Evolutionary conservation across 1,140 invertebrate genomes (phyloP), one percentile per base, ranked within the genome.

Genomic region (Myzus persicae): DNA sequence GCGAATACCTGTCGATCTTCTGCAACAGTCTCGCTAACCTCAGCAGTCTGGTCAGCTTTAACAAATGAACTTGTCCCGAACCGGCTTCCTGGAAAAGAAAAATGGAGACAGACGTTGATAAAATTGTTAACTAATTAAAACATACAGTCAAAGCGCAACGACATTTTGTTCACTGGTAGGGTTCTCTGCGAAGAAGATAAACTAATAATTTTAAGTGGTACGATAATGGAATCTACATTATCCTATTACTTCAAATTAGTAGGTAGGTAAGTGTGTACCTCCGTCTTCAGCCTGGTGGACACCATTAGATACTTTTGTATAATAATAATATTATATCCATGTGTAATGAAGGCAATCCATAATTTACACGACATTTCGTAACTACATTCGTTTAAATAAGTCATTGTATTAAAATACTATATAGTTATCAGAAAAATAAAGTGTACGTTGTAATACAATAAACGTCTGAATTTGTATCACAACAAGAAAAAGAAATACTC

Each of bases 1-100:
- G 99, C 22, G 99, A 99, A 94, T 98, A 98, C 94, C 99, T 97
- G 95, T 99, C 99, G 96, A 99, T 98, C 96, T 99, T 99, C 95
- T 99, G 98, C 82, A 99, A 96, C n/a, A 99, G 96, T 90, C 99
- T 96, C 9, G 99, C 98, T 92, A 99, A 96, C 90, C 99, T 96
- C 93, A 99, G 95, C 92, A 99, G 96, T 94, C 99, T 96, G 67
- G 99, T 99, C 94, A 99, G 96, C 96, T 99, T 99, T 94, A 99
- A 97, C 94, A 99, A 96, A 95, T 99, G 98, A 94, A 99, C 99
- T 94, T 99, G 97, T 81, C 96, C 96, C 93, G 96, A 96, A 20
- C 96, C 96, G 31, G 97, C 96, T 94, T 97, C 97, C 97, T 97
- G 95, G 38, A 94, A 94, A 89, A 4, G 1, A 59, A 44, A 88